A percentile compares a stretch with the other conserved stretches of the same genome.
phyloP scores from a whole-genome alignment of 2,888 invertebrate genomes.

The Zaprionus bogoriensis region DNA sequence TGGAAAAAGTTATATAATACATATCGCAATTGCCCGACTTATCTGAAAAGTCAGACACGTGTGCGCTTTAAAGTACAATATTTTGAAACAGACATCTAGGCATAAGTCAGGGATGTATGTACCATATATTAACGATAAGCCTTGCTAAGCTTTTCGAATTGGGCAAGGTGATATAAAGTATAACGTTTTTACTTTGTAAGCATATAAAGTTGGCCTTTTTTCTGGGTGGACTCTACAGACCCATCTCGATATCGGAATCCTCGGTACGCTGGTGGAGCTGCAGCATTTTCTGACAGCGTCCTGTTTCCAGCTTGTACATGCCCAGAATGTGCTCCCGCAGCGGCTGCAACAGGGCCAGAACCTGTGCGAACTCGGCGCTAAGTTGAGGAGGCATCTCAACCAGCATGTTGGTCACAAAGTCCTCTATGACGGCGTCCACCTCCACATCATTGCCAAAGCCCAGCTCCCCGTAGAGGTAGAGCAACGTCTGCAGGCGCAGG shows the following conservation, averaged over 20 bases:
- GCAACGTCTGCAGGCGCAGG: conserved; percentile 40
- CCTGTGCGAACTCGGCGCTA: not conserved
- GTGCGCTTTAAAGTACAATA: too few species aligned
- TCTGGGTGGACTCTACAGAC: not conserved
- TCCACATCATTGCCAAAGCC: conserved; percentile 29
- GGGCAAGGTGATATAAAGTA: too few species aligned
- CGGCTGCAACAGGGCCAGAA: conserved; percentile 6
- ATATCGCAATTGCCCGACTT: too few species aligned
- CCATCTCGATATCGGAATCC: conserved; percentile 20
- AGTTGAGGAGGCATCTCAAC: conserved; percentile 21
- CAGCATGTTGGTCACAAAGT: conserved; percentile 23
- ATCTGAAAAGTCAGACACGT: too few species aligned
- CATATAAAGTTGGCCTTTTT: not conserved
- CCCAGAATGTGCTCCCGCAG: conserved; percentile 17
- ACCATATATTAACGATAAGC: too few species aligned
- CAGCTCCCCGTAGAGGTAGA: conserved; percentile 42
- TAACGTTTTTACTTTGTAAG: too few species aligned
- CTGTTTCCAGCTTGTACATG: conserved; percentile 1
- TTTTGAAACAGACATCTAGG: too few species aligned
- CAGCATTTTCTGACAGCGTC: conserved; percentile 3
- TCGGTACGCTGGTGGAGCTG: conserved; percentile 5
- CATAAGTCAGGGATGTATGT: too few species aligned
- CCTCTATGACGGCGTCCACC: conserved; percentile 27
- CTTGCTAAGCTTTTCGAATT: too few species aligned
- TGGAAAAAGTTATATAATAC: conserved; percentile 16